phyloP scores from a whole-genome alignment of 2,797 vertebrate genomes.

The Characodon lateralis region DNA sequence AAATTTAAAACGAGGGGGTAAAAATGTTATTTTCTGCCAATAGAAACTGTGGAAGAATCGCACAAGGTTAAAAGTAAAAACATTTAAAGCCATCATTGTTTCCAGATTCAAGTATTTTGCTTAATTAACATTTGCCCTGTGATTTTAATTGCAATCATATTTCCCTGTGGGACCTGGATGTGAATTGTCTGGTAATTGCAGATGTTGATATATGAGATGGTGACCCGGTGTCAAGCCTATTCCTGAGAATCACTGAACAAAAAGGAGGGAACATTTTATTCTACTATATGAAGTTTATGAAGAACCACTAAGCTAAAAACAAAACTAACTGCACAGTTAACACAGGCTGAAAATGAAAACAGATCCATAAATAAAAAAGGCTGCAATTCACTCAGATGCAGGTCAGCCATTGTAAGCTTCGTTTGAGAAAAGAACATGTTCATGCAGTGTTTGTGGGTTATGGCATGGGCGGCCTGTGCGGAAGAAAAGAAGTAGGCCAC shows the following conservation, averaged over 20 bases:
- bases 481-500: constrained; percentile 76
- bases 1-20: neutral
- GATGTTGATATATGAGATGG: constrained; percentile 94
- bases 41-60: constrained; percentile 33
- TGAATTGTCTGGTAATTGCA: constrained; percentile 90
- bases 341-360: constrained; percentile 26
- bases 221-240: constrained; percentile 84
- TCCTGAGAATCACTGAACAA: constrained; percentile 61
- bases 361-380: constrained; percentile 9
- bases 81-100: constrained; percentile 86
- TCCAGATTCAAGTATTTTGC: constrained; percentile 93
- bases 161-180: constrained; percentile 90
- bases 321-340: neutral
- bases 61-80: constrained; percentile 67
- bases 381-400: constrained; percentile 64
- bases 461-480: constrained; percentile 52
- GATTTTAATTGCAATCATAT: constrained; percentile 99
- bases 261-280: constrained; percentile 24
- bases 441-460: constrained; percentile 68
- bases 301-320: constrained; percentile 12
- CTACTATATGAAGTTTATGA: constrained; percentile 10
- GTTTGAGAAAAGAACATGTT: constrained; percentile 55
- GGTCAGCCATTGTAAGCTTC: constrained; percentile 66
- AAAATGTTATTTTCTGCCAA: constrained; percentile 12
- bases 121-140: constrained; percentile 99